Evolutionary conservation across 2,888 invertebrate species (phyloP), one percentile per base, ranked within the genome.

Genomic region (Parnassius glacialis): DNA sequence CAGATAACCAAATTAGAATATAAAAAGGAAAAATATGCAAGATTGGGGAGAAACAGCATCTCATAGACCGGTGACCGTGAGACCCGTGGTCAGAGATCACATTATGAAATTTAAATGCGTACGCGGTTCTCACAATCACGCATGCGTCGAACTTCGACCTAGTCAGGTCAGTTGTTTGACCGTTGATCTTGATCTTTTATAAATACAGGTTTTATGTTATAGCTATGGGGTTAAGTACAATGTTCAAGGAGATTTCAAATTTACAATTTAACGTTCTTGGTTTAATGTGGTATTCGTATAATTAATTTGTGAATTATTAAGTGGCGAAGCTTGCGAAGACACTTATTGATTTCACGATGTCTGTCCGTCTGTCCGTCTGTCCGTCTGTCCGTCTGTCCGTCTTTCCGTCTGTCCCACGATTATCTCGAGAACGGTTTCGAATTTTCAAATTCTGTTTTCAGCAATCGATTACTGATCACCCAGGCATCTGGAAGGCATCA

Each of bases 101-200:
- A 70, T 70, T 70, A 70, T 70, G 56, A 65, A 59, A 74, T 72
- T 72, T 67, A 70, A 70, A 71, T 72, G 69, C 70, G 69, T 68
- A 66, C 68, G 71, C 73, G 72, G 74, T 87, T 87, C 87, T 74
- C 87, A 87, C 76, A 78, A 80, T 81, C 69, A 79, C 71, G 78
- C 76, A 79, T 81, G 81, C 81, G 78, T 64, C 69, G 84, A 81
- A 87, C 87, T 87, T 82, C 77, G 76, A 75, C 72, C 76, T 70
- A 67, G 68, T 65, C 59, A 67, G 67, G 73, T 74, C 72, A 75
- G 68, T 73, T 71, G 71, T 75, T 79, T 87, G 88, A 88, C 88
- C 88, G 87, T 89, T 89, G 87, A 86, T 83, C 88, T 81, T 74
- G 87, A 86, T 83, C 88, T 81, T 74, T 65, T 66, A 72, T 10